Evolutionary conservation across 2,888 invertebrate species (phyloP).

Genomic region (Lymantria dispar): DNA sequence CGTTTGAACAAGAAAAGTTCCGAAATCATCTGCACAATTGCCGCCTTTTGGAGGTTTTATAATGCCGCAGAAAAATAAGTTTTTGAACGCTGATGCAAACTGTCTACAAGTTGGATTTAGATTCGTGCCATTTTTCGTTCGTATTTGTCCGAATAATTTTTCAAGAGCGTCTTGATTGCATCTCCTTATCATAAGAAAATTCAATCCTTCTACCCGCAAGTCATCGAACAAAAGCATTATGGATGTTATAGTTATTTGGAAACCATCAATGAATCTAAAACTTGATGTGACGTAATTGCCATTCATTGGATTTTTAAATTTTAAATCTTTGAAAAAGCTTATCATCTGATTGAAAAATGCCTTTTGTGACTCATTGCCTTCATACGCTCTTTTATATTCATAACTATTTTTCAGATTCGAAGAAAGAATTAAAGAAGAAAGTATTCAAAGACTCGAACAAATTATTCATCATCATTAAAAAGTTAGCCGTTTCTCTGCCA

Average conservation of each 20-base stretch:
- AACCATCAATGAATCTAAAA: constrained; percentile 5
- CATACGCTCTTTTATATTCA: constrained; percentile 6
- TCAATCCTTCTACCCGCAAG: constrained; percentile 5
- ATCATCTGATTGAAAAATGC: constrained; percentile 6
- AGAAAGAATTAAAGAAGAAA: no score
- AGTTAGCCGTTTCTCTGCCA: constrained; percentile 4
- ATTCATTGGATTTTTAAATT: constrained; percentile 3
- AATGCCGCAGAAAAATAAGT: constrained; percentile 5
- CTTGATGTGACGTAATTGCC: background rate
- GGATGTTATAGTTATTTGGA: constrained; percentile 7
- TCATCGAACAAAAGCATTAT: constrained; percentile 5
- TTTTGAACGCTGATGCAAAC: constrained; percentile 9
- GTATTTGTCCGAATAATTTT: constrained; percentile 5
- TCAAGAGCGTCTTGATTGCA: constrained; percentile 7
- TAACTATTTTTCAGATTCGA: constrained; percentile 1
- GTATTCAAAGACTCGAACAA: constrained; percentile 6
- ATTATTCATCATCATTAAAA: constrained; percentile 6
- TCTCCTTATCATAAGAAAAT: constrained; percentile 3
- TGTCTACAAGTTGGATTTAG: constrained; percentile 5
- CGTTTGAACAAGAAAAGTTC: constrained; percentile 6
- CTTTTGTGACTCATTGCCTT: constrained; percentile 3
- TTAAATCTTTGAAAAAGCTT: constrained; percentile 1
- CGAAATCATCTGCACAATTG: constrained; percentile 8
- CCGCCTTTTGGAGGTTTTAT: constrained; percentile 3
- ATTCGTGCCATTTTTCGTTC: constrained; percentile 2